Evolutionary conservation across 2,797 vertebrate genomes (phyloP), one percentile per base, ranked within the genome.

Genomic region (Scolopax rusticola): DNA sequence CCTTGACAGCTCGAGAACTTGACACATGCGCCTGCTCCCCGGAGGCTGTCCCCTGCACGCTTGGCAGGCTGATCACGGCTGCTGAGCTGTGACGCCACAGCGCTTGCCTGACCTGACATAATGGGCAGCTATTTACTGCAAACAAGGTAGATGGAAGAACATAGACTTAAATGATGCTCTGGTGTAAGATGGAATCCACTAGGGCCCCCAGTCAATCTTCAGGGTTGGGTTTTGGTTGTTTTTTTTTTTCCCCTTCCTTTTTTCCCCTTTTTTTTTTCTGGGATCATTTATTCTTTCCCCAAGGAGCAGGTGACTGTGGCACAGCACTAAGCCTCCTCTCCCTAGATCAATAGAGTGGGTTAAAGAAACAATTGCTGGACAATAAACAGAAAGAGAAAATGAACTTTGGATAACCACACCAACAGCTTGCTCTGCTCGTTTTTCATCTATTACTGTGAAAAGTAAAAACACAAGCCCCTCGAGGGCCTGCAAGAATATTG

Each of bases 121-220:
- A 99, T 99, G 98, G 98, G 98, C 97, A 98, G 98, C 98, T 98
- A 98, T 98, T 99, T 98, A 98, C 98, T 98, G 98, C 98, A 98
- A 98, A 99, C 98, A 98, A 98, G 98, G 98, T 98, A 98, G 97
- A 98, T 98, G 98, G 97, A 97, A 97, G 98, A 98, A 98, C 98
- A 98, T 87, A 98, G 97, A 97, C 98, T 97, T 98, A 98, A 98
- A 99, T 98, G 98, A 98, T 98, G 98, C 97, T 98, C 98, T 97
- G 94, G 97, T 98, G 98, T 98, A 98, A 97, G 97, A 92, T 85
- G 96, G 86, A 98, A 97, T 97, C 97, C 98, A 94, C 96, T 91
- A 97, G 97, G 98, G 97, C 77, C 82, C 18, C 24, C 75, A 97
- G 96, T 98, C 97, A 97, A 97, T 97, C 96, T 98, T 97, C 78